Evolutionary conservation across 1,140 invertebrate genomes (phyloP).

Genomic region (Olivierus martensii): DNA sequence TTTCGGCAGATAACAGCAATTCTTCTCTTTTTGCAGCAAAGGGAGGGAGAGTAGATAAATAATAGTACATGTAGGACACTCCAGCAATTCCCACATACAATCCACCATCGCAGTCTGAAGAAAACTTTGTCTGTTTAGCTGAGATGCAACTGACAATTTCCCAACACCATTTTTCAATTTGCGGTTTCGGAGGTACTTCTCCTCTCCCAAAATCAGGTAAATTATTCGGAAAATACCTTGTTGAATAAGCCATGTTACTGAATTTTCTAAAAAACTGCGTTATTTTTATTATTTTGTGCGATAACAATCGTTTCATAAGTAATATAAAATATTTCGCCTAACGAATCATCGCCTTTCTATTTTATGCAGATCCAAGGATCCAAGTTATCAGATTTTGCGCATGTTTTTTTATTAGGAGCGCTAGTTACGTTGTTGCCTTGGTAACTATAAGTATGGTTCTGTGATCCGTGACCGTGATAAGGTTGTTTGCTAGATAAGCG

Average conservation of each 20-base stretch:
- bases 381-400: no score
- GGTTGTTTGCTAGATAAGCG: no score
- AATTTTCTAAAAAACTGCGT: neutral
- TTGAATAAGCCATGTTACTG: neutral
- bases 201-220: conserved; percentile 3
- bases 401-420: no score
- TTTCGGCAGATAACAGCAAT: conserved; percentile 24
- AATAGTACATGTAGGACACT: conserved; percentile 34
- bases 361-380: no score
- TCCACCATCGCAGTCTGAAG: conserved; percentile 31
- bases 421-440: no score
- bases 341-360: no score
- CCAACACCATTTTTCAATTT: neutral
- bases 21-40: conserved; percentile 23
- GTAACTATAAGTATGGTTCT: no score
- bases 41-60: conserved; percentile 24
- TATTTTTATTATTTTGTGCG: no score
- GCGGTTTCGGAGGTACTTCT: neutral
- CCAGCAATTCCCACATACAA: conserved; percentile 36
- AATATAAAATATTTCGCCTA: no score
- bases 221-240: conserved; percentile 7
- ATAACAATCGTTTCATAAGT: no score
- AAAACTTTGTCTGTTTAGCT: neutral
- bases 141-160: neutral
- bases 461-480: no score